Evolutionary conservation across 2,797 vertebrate genomes (phyloP).

Genomic region (Phoebastria nigripes): DNA sequence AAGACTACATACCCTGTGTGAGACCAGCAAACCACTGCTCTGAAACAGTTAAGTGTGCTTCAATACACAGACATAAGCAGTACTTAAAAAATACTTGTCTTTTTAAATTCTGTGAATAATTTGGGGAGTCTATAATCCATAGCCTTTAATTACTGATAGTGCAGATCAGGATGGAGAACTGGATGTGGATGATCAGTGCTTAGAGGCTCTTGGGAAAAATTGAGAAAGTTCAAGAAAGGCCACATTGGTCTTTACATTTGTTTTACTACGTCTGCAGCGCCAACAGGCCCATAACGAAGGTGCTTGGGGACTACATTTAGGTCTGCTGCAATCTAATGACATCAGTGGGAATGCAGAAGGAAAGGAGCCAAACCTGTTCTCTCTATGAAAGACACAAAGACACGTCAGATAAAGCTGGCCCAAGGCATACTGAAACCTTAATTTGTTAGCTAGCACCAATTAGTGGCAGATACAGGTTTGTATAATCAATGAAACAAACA

Average conservation of each 20-base stretch:
- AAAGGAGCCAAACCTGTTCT: background rate
- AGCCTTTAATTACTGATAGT: background rate
- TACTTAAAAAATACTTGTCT: background rate
- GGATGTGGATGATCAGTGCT: background rate
- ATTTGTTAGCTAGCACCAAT: background rate
- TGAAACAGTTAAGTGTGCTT: background rate
- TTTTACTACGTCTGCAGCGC: background rate
- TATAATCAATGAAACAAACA: background rate
- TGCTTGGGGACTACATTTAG: background rate
- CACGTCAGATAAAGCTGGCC: background rate
- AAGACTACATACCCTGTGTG: accelerated
- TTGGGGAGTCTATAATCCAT: background rate
- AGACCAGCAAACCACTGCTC: background rate
- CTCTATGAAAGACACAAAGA: background rate
- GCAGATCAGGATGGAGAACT: background rate
- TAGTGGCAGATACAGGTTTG: background rate
- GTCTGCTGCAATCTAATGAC: background rate
- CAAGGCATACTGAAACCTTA: background rate
- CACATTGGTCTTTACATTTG: background rate
- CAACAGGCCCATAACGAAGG: background rate
- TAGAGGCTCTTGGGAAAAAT: background rate
- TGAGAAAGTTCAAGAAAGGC: background rate
- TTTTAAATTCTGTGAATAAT: background rate
- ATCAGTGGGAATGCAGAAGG: background rate
- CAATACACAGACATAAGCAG: background rate